A percentile compares a stretch with the other conserved stretches of the same genome.
phyloP scores from a whole-genome alignment of 2,888 invertebrate species.

The Tiliacea aurago region DNA sequence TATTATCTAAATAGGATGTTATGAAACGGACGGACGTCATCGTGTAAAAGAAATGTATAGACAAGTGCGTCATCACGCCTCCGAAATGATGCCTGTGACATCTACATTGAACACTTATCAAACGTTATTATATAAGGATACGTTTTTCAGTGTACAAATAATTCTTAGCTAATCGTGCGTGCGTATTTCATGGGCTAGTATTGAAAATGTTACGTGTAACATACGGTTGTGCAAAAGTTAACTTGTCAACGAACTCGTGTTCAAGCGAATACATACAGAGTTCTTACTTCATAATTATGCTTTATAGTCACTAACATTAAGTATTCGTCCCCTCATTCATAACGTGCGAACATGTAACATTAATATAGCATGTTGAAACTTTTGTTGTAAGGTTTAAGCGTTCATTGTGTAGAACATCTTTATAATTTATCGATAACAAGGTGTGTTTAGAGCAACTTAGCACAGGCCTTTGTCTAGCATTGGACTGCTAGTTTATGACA shows the following conservation, averaged over 20 bases:
- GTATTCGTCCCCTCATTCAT: constrained; percentile 25
- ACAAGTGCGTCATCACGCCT: constrained; percentile 80
- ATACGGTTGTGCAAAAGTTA: constrained; percentile 17
- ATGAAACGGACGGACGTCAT: constrained; percentile 81
- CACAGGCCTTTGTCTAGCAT: not conserved
- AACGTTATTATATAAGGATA: constrained; percentile 59
- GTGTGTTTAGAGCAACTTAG: constrained; percentile 8
- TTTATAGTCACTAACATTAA: constrained; percentile 34
- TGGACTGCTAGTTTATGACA: not conserved
- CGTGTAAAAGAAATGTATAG: constrained; percentile 71
- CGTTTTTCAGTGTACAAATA: constrained; percentile 50
- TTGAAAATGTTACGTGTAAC: constrained; percentile 32
- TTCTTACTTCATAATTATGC: not conserved
- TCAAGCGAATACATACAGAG: constrained; percentile 2
- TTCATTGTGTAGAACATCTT: constrained; percentile 33
- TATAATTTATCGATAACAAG: constrained; percentile 21
- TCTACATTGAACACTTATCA: constrained; percentile 61
- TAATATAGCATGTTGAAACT: constrained; percentile 33
- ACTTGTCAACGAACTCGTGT: not conserved
- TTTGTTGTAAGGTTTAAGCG: constrained; percentile 11
- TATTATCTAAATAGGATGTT: constrained; percentile 83
- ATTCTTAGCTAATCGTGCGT: constrained; percentile 54
- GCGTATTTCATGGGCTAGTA: constrained; percentile 32
- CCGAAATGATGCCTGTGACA: constrained; percentile 69
- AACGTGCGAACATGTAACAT: constrained; percentile 35